Conservation (phyloP, 2,888 invertebrate genomes). For the Platypus cylindrus region DNA sequence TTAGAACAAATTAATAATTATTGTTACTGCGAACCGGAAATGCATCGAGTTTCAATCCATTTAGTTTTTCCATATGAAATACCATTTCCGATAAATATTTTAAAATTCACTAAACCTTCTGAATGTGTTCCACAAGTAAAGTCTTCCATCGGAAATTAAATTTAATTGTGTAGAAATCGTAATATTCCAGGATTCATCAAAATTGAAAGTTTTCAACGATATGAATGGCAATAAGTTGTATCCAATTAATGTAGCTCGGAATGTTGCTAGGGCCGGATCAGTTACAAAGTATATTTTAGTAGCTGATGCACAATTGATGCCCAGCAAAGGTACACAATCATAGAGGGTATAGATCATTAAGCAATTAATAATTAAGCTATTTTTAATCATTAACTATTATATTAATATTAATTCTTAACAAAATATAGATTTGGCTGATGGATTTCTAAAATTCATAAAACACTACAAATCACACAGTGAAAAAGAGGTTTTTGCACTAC, state of each 20-base stretch:
- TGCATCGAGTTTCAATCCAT: slow-evolving; percentile 56
- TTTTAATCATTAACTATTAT: too few species aligned
- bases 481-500: slow-evolving; percentile 50
- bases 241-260: slow-evolving; percentile 61
- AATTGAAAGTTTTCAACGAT: slow-evolving; percentile 35
- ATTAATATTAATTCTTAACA: too few species aligned
- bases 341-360: too few species aligned
- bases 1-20: slow-evolving; percentile 48
- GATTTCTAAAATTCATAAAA: slow-evolving; percentile 38
- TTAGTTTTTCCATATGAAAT: slow-evolving; percentile 47
- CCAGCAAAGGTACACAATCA: slow-evolving; percentile 44
- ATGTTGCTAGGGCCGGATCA: slow-evolving; percentile 52
- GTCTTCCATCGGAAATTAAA: too few species aligned
- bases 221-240: slow-evolving; percentile 40
- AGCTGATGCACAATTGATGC: slow-evolving; percentile 59
- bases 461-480: slow-evolving; percentile 8
- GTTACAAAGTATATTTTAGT: slow-evolving; percentile 51
- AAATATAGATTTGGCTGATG: slow-evolving; percentile 19
- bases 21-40: slow-evolving; percentile 53
- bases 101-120: slow-evolving; percentile 22
- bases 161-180: too few species aligned
- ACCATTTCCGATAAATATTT: slow-evolving; percentile 35
- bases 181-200: slow-evolving; percentile 28
- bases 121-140: slow-evolving; percentile 15
- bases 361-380: too few species aligned